A percentile compares a stretch with the other conserved stretches of the same genome.
Evolutionary conservation across 2,797 vertebrate species (phyloP).

Genomic region (Scarus forsteni): DNA sequence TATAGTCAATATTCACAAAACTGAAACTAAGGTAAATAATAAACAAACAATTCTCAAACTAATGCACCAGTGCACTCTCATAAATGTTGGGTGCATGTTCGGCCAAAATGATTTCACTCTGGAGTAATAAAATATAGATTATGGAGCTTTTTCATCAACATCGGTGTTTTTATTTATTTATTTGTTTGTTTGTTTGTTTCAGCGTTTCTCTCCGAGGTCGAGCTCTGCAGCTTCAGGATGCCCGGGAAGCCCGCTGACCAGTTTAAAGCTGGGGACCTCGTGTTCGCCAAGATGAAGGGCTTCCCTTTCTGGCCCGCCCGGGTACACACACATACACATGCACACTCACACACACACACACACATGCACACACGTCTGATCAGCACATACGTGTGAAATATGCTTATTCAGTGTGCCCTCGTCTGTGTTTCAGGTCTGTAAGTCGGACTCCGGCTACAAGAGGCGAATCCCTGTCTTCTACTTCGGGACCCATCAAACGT

Average conservation of each 20-base stretch:
- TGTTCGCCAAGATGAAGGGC: slow-evolving; percentile 80
- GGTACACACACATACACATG: slow-evolving; percentile 41
- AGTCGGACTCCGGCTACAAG: slow-evolving; percentile 43
- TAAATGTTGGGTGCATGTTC: no score
- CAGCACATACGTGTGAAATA: background rate
- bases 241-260: slow-evolving; percentile 30
- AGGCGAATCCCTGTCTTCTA: slow-evolving; percentile 74
- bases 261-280: slow-evolving; percentile 69
- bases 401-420: background rate
- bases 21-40: no score
- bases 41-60: no score
- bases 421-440: slow-evolving; percentile 62
- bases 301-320: slow-evolving; percentile 76
- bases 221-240: slow-evolving; percentile 53
- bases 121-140: no score
- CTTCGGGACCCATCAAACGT: slow-evolving; percentile 80
- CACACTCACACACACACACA: background rate
- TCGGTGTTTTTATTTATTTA: background rate
- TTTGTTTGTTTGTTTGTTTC: background rate
- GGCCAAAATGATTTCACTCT: no score
- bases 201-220: background rate
- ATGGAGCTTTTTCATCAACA: no score
- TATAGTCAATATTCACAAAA: no score
- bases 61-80: no score
- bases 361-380: no score